Conservation (phyloP, 2,888 invertebrate species). For the Rotaria macrura region DNA sequence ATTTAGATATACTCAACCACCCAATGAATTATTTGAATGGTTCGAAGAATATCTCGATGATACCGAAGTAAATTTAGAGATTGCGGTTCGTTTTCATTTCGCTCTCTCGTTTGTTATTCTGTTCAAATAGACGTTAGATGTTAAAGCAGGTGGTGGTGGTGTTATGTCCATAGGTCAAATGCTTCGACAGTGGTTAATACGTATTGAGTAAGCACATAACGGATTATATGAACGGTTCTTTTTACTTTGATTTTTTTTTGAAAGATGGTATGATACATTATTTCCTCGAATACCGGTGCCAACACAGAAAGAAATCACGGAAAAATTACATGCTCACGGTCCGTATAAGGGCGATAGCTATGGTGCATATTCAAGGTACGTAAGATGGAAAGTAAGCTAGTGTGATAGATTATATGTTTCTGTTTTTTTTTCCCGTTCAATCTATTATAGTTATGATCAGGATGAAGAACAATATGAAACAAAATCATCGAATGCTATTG, state of each 20-base stretch:
- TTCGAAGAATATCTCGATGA: constrained; percentile 88
- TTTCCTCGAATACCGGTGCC: constrained; percentile 80
- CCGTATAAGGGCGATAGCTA: background rate
- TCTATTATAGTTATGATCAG: background rate
- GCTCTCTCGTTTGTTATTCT: background rate
- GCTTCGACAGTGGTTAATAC: constrained; percentile 78
- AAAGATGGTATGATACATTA: constrained; percentile 81
- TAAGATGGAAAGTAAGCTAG: background rate
- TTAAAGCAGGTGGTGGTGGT: constrained; percentile 92
- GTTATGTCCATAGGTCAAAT: constrained; percentile 81
- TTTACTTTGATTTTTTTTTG: background rate
- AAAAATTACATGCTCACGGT: background rate
- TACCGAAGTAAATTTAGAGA: constrained; percentile 62
- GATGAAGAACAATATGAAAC: background rate
- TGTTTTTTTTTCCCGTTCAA: background rate
- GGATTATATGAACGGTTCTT: background rate
- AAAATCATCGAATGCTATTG: background rate
- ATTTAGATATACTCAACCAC: constrained; percentile 82
- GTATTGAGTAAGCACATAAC: constrained; percentile 60
- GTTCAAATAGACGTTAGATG: constrained; percentile 70
- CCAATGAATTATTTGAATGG: constrained; percentile 88
- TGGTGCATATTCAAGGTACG: background rate
- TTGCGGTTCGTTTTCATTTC: background rate
- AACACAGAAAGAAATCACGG: constrained; percentile 28
- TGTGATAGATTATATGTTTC: background rate